Conservation (phyloP, 2,797 vertebrate genomes). For the Morus bassanus region DNA sequence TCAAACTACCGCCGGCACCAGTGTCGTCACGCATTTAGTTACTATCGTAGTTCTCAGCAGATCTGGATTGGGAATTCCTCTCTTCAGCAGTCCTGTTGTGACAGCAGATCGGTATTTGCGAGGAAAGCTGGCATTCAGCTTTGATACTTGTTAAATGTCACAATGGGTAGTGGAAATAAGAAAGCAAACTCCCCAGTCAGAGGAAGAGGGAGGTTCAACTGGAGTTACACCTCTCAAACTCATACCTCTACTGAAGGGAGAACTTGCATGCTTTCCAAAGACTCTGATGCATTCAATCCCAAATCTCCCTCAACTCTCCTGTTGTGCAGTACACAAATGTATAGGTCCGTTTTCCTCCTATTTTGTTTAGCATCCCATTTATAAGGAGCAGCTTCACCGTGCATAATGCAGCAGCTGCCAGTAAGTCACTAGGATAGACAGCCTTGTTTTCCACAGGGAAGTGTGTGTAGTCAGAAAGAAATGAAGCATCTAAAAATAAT, state of each 20-base stretch:
- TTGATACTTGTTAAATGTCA: not conserved
- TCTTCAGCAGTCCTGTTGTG: not conserved
- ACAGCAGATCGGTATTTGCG: not conserved
- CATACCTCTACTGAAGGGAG: not conserved
- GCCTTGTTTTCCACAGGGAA: slow-evolving; percentile 38
- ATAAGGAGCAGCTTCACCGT: not conserved
- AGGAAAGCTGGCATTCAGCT: not conserved
- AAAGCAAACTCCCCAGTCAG: not conserved
- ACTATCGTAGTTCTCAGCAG: not conserved
- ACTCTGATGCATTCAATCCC: not conserved
- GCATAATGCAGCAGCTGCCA: not conserved
- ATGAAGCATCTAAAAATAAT: slow-evolving; percentile 44
- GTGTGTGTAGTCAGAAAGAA: not conserved
- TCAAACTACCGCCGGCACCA: not conserved
- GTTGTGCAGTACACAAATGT: not conserved
- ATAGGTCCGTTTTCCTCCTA: not conserved
- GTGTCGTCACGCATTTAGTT: not conserved
- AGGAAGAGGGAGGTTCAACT: not conserved
- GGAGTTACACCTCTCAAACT: not conserved
- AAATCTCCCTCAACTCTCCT: not conserved
- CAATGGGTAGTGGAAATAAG: not conserved
- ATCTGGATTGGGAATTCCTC: not conserved
- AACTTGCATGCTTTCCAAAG: not conserved
- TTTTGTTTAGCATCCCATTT: not conserved
- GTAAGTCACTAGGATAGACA: not conserved